These are phyloP conservation scores for Pitta sordida DNA, from an alignment of 2,113 vertebrate genomes.

Conservation along the genomic window DNA sequence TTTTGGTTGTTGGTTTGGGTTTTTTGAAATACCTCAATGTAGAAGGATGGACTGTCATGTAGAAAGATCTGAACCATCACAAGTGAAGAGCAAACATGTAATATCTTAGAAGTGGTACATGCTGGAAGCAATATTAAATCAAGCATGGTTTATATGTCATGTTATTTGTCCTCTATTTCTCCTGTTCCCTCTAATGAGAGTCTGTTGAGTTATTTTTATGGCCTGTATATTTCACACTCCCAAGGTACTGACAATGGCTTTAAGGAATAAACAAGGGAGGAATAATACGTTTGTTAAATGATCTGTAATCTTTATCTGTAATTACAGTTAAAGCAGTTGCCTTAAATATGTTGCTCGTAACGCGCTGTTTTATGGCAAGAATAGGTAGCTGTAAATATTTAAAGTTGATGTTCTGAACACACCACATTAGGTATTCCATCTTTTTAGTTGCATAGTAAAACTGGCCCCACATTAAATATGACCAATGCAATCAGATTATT, in stretches of 20 bases:
- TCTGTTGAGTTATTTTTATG: constrained; percentile 34
- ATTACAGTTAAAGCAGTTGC: background rate
- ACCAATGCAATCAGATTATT: background rate
- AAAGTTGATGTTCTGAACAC: background rate
- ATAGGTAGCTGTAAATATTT: background rate
- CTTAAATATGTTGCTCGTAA: background rate
- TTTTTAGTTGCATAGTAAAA: background rate
- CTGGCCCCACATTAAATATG: background rate
- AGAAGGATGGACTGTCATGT: background rate
- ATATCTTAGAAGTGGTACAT: background rate
- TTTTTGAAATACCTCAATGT: background rate
- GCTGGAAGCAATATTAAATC: constrained; percentile 25
- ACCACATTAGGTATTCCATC: background rate
- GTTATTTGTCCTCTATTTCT: constrained; percentile 1
- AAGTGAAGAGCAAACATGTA: constrained; percentile 6
- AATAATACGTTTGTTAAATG: background rate
- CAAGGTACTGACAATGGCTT: background rate
- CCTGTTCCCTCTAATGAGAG: background rate
- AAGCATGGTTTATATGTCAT: background rate
- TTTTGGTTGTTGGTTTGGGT: no score
- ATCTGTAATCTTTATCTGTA: background rate
- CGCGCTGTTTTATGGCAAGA: background rate
- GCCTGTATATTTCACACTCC: constrained; percentile 4
- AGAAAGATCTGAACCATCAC: background rate
- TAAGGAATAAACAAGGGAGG: background rate